Conservation (phyloP, 2,113 vertebrate genomes). For the Phocoena sinus region DNA sequence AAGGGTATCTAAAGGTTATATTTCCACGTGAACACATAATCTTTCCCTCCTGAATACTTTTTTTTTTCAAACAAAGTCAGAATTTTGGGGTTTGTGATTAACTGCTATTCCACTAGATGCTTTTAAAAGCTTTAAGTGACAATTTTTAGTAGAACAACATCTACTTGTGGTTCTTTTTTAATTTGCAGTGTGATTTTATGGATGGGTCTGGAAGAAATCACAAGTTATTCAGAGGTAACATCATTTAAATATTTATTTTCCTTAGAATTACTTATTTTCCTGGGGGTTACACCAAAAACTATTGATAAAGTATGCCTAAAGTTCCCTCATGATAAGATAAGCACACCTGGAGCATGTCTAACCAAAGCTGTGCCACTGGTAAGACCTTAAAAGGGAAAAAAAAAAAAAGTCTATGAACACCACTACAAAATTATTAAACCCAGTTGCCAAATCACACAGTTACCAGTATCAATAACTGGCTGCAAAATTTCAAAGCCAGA, state of each 20-base stretch:
- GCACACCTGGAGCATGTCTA: not conserved
- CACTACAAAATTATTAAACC: not conserved
- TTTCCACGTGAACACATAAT: not conserved
- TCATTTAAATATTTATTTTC: not conserved
- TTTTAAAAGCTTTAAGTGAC: not conserved
- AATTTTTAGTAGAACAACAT: not conserved
- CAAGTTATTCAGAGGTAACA: not conserved
- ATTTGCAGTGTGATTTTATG: not conserved
- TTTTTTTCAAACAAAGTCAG: not conserved
- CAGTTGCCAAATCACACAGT: not conserved
- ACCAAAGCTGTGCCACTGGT: not conserved
- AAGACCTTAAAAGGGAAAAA: not conserved
- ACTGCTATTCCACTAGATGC: not conserved
- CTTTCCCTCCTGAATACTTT: not conserved
- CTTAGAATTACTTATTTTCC: not conserved
- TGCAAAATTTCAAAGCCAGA: not conserved
- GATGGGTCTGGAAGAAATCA: not conserved
- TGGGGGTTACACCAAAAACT: not conserved
- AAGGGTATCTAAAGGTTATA: not conserved
- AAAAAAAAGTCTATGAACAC: not conserved
- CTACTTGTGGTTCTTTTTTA: not conserved
- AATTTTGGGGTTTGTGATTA: not conserved
- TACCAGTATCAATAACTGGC: not conserved
- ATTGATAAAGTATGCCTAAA: not conserved
- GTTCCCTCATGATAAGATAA: not conserved